phyloP scores from a whole-genome alignment of 1,140 invertebrate genomes.

The Sycophila sp. region DNA sequence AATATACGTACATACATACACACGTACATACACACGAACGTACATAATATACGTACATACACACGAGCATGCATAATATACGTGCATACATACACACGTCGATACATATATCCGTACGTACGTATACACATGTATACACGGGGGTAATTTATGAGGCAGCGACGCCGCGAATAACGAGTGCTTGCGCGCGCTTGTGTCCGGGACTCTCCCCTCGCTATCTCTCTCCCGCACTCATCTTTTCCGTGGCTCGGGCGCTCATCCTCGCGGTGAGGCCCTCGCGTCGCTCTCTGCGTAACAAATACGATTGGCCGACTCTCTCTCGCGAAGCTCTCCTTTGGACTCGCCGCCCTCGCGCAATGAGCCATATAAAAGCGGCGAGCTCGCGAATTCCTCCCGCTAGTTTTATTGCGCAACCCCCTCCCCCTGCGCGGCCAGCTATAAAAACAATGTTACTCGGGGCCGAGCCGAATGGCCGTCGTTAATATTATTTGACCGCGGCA shows the following conservation, averaged over 20 bases:
- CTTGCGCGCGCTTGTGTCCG: background rate
- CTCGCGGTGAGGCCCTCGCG: constrained; percentile 12
- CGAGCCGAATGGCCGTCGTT: constrained; percentile 13
- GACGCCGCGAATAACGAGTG: constrained; percentile 22
- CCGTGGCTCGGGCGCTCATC: background rate
- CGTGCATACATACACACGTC: too few relatives aligned
- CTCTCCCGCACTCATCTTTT: background rate
- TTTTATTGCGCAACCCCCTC: constrained; percentile 23
- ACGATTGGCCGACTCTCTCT: constrained; percentile 25
- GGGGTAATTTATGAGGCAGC: constrained; percentile 27
- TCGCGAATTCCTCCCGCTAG: constrained; percentile 26
- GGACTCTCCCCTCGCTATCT: too few relatives aligned
- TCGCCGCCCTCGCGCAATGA: background rate
- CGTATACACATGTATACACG: background rate
- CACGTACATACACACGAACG: too few relatives aligned
- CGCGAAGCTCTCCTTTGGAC: background rate
- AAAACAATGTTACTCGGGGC: constrained; percentile 9
- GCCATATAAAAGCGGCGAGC: background rate
- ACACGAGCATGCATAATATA: too few relatives aligned
- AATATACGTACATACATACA: too few relatives aligned
- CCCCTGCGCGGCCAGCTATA: background rate
- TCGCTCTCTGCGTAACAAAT: constrained; percentile 30
- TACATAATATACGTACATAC: too few relatives aligned
- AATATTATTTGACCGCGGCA: constrained; percentile 25
- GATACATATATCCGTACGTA: too few relatives aligned